Base-by-base conservation (phyloP, 1,140 invertebrate genomes). In the Drosophila ironensis region DNA sequence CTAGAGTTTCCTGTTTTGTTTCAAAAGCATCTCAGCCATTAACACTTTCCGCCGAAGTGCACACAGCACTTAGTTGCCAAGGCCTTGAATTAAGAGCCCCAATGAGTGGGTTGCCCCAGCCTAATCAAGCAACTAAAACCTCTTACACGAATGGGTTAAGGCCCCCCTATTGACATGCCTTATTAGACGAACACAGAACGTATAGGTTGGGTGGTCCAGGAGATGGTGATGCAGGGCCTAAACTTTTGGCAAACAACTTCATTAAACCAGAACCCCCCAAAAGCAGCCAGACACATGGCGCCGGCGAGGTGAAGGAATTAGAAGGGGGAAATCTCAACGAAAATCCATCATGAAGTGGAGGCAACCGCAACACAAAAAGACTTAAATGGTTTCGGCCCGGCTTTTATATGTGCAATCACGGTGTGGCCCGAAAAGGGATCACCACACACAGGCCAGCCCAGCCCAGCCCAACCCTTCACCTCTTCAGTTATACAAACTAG, bases 331-430 rank as follows among this genome's bases (percentile, higher is more conserved):
- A 69, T 71, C 66, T 51, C 27, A 2, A 50, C 45, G 35, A 56
- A 56, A 74, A 74, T 69, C 50, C 56, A 38, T 40, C 33, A 53
- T 52, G 40, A 59, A 60, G 54, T 52, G 46, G 22, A 42, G 67
- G 40, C 52, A 72, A 50, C 72, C 72, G 56, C 68, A 76, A 69
- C 53, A 77, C 68, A 77, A 68, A 63, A 86, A 72, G 59, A 61
- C 63, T 67, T 84, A 60, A 84, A 84, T 67, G 64, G 42, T 42
- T 69, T 69, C 37, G 40, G 33, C 30, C 37, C 22, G 35, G 51
- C 46, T 67, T 60, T 53, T 60, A 35, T 47, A 28, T 47, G 59
- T 63, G 54, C 40, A 47, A 38, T 60, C 53, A 57, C 35, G 37
- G 41, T 22, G 53, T 60, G 74, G 37, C 46, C 46, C 24, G n/a